Conservation (phyloP, 2,797 vertebrate species). For the Lagocephalus sceleratus region DNA sequence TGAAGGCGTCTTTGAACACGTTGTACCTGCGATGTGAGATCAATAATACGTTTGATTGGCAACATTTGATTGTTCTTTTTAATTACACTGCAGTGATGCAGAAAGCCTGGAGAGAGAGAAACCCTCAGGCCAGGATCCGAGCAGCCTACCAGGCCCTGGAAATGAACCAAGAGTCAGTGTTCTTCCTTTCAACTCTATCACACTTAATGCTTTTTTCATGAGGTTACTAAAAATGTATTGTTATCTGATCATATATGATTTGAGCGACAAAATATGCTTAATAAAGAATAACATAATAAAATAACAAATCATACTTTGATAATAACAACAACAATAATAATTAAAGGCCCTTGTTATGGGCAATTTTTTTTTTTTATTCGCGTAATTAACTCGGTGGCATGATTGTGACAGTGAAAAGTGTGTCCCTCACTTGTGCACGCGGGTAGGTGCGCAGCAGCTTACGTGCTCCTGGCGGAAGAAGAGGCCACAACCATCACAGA, state of each 20-base stretch:
- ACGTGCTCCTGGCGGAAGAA: constrained; percentile 95
- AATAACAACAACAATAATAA: no score
- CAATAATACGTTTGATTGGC: no score
- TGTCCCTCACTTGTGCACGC: background rate
- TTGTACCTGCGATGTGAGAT: no score
- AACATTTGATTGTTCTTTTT: no score
- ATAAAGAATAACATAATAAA: no score
- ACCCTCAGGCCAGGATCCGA: constrained; percentile 95
- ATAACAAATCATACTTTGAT: background rate
- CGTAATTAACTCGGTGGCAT: no score
- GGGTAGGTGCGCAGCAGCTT: constrained; percentile 89
- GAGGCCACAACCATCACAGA: constrained; percentile 97
- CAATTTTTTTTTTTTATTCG: no score
- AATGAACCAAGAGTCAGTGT: constrained; percentile 95
- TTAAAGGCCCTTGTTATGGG: no score
- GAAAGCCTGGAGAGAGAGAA: constrained; percentile 98
- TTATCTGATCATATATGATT: no score
- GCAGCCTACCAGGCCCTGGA: constrained; percentile 96
- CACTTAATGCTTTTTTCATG: no score
- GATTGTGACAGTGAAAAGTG: background rate
- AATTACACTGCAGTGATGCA: constrained; percentile 88
- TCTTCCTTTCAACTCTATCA: background rate
- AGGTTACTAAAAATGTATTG: no score
- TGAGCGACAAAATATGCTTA: no score
- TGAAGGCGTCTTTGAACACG: background rate